phyloP scores from a whole-genome alignment of 2,888 invertebrate species.

The Macaria liturata region DNA sequence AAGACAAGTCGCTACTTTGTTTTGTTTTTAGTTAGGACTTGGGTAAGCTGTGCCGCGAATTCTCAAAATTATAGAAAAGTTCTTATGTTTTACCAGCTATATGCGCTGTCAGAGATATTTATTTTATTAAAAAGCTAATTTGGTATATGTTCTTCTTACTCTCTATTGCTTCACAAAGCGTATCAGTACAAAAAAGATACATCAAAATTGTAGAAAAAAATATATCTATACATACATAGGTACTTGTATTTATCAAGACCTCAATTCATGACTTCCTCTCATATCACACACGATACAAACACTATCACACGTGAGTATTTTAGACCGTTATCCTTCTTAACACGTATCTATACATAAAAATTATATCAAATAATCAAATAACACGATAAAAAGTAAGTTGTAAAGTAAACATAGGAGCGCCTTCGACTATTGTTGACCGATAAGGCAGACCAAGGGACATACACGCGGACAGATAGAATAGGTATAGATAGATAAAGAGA shows the following conservation, averaged over 20 bases:
- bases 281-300: slow-evolving; percentile 8
- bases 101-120: too few species aligned
- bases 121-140: too few species aligned
- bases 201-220: too few species aligned
- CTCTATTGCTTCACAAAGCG: too few species aligned
- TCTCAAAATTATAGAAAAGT: too few species aligned
- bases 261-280: slow-evolving; percentile 12
- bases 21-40: too few species aligned
- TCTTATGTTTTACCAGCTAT: too few species aligned
- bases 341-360: slow-evolving; percentile 30
- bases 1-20: too few species aligned
- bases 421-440: slow-evolving; percentile 52
- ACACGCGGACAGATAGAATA: slow-evolving; percentile 32
- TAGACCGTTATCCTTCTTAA: slow-evolving; percentile 30
- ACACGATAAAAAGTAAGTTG: slow-evolving; percentile 43
- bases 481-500: slow-evolving; percentile 16
- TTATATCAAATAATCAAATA: slow-evolving; percentile 43
- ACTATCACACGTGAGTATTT: slow-evolving; percentile 16
- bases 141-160: too few species aligned
- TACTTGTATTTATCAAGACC: slow-evolving; percentile 7
- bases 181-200: too few species aligned
- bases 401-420: slow-evolving; percentile 45
- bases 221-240: too few species aligned
- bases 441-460: slow-evolving; percentile 38
- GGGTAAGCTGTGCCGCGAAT: too few species aligned